These are phyloP conservation scores for Anseranas semipalmata DNA, from an alignment of 2,113 vertebrate genomes.

Conservation along the genomic window DNA sequence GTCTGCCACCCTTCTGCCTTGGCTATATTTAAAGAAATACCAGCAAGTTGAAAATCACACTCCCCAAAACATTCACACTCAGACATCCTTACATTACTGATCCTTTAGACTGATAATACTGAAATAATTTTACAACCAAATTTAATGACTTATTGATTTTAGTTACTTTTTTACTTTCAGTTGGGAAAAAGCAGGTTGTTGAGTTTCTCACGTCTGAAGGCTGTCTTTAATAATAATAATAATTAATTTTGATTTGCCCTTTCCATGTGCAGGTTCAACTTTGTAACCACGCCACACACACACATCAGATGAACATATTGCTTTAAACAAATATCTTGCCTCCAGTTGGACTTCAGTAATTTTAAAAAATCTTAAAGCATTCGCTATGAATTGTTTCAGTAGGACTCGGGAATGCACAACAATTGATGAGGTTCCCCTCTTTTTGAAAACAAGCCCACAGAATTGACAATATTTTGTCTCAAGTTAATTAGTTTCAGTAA, in stretches of 20 bases:
- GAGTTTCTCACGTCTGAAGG: not conserved
- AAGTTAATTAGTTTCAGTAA: not conserved
- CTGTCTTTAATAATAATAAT: not conserved
- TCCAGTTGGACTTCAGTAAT: not conserved
- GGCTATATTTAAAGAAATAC: not conserved
- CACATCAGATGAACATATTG: not conserved
- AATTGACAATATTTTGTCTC: not conserved
- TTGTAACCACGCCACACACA: not conserved
- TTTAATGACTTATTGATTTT: not conserved
- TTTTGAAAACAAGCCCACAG: not conserved
- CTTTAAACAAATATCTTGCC: not conserved
- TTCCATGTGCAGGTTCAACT: not conserved
- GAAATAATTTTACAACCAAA: not conserved
- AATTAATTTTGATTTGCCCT: not conserved
- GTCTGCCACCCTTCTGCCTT: not conserved
- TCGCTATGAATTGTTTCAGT: not conserved
- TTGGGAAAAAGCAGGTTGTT: not conserved
- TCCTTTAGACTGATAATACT: not conserved
- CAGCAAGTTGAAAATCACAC: not conserved
- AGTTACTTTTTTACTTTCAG: not conserved
- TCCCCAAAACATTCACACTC: not conserved
- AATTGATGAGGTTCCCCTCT: not conserved
- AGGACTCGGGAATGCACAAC: not conserved
- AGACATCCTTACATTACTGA: not conserved
- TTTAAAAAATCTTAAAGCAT: not conserved